These are phyloP conservation scores for Condylura cristata DNA, from an alignment of 2,113 vertebrate genomes.

Conservation along the genomic window DNA sequence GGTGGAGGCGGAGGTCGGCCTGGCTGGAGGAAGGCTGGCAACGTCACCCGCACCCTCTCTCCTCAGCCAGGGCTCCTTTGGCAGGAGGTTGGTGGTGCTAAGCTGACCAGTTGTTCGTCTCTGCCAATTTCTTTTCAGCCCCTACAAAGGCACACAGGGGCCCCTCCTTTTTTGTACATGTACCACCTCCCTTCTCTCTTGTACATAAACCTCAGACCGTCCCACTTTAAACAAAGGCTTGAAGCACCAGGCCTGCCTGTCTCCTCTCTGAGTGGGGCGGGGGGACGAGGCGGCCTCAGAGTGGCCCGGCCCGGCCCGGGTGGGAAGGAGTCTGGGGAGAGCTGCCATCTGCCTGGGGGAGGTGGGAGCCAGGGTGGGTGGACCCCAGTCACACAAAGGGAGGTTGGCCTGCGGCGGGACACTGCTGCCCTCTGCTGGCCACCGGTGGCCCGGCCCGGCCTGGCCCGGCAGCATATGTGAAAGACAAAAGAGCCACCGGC, in stretches of 20 bases:
- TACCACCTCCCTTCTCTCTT: constrained; percentile 52
- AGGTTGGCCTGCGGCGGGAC: neutral
- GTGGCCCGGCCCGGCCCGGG: neutral
- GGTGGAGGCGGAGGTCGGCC: neutral
- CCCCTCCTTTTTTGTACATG: constrained; percentile 74
- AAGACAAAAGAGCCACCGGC: constrained; percentile 49
- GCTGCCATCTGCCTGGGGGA: neutral
- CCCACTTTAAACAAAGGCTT: constrained; percentile 69
- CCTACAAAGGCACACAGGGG: neutral
- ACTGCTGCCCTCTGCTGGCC: constrained; percentile 70
- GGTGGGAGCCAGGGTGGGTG: neutral
- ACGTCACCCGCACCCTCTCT: neutral
- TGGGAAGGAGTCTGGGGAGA: neutral
- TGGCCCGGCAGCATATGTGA: neutral
- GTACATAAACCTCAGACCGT: constrained; percentile 69
- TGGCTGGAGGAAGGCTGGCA: neutral
- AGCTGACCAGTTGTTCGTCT: neutral
- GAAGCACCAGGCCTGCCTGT: constrained; percentile 62
- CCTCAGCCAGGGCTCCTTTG: neutral
- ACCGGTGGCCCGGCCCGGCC: neutral
- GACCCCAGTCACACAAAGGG: constrained; percentile 51
- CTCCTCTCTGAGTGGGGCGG: constrained; percentile 35
- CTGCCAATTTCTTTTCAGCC: constrained; percentile 9
- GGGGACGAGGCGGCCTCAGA: neutral
- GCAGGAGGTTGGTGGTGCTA: neutral